Evolutionary conservation across 2,888 invertebrate species (phyloP), one percentile per base, ranked within the genome.

Genomic region (Ochropacha duplaris): DNA sequence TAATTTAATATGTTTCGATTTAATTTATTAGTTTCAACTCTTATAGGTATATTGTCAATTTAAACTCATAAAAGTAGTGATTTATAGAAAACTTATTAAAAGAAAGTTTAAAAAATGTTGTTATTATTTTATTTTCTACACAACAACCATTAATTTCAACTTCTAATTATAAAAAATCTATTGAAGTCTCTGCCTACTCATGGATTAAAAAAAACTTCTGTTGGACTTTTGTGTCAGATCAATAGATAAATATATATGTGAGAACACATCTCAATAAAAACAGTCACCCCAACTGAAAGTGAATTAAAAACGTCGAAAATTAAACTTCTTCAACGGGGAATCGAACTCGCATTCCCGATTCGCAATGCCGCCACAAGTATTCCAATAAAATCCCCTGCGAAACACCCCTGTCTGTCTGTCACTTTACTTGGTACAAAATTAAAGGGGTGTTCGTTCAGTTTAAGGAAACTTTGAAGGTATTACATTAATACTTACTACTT

Each of bases 321-420:
- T 83, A 83, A 84, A 80, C 71, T 71, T 74, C 67, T 60, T 59
- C 52, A 36, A 54, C 62, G 68, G 64, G 66, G 79, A 76, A 78
- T 83, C 83, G 84, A 88, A 83, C 80, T 62, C 63, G 76, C 76
- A 86, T 88, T 81, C 88, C 81, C 65, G 81, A 89, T 90, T 90
- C 87, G 89, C 76, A 71, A 79, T 72, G 79, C 79, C 79, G 80
- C 83, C 85, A 76, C 86, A 87, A 83, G 76, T 76, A 87, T 87
- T 88, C 77, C 84, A 89, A 90, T 89, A 89, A 84, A 84, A 79
- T 61, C 63, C 61, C 63, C 70, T 36, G 71, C 68, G 60, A 61
- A 36, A 62, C 58, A 44, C 60, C 57, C 58, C 58, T 22, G 55
- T 54, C 60, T 64, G 71, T 68, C 66, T 65, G 70, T 69, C 64